These are phyloP conservation scores for Subanguina moxae DNA, from an alignment of 1,140 invertebrate species.

Conservation along the genomic window DNA sequence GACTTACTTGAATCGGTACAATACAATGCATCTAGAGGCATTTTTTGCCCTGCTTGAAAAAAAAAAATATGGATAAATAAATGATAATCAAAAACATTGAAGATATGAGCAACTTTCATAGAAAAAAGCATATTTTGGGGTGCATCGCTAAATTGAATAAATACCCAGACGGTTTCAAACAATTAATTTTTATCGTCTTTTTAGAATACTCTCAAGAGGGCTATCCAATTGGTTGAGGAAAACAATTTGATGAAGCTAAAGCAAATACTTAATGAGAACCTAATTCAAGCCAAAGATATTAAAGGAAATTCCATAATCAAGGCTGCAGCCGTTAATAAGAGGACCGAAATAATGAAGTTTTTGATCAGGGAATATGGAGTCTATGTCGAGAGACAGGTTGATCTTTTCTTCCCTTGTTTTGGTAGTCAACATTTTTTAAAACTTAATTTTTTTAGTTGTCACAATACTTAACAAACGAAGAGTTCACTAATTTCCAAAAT, in stretches of 20 bases:
- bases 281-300: slow-evolving; percentile 9
- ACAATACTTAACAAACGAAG: too few species aligned
- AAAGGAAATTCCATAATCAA: slow-evolving; percentile 15
- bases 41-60: too few species aligned
- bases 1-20: too few species aligned
- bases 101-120: background rate
- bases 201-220: background rate
- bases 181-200: background rate
- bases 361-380: background rate
- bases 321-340: background rate
- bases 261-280: slow-evolving; percentile 6
- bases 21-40: too few species aligned
- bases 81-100: background rate
- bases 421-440: background rate
- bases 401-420: background rate
- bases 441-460: too few species aligned
- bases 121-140: background rate
- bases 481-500: too few species aligned
- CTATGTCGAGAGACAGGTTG: background rate
- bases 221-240: slow-evolving; percentile 4
- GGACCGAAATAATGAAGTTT: background rate
- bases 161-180: background rate
- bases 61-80: background rate
- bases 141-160: background rate
- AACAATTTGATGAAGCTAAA: background rate